Percentiles rank a stretch among this genome's conserved stretches.
These are phyloP conservation scores for Microtus ochrogaster DNA, from an alignment of 2,113 vertebrate species.

Conservation along the genomic window DNA sequence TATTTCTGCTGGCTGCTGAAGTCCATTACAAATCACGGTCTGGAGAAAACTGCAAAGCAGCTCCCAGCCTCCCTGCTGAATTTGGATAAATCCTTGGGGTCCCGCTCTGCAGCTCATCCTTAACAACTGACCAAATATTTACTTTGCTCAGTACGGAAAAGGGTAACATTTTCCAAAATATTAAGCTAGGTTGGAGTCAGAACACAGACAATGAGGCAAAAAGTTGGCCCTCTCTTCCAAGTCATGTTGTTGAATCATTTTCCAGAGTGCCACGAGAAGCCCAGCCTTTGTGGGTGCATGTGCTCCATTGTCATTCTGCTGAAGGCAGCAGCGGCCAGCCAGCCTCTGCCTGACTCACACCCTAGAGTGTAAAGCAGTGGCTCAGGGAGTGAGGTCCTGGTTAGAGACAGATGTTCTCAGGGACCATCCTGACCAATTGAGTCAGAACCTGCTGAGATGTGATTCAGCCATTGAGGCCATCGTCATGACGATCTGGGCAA, in stretches of 20 bases:
- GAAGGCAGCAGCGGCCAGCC: constrained; percentile 28
- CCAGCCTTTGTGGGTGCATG: constrained; percentile 71
- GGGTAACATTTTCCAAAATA: constrained; percentile 90
- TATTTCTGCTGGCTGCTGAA: constrained; percentile 89
- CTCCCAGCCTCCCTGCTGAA: constrained; percentile 89
- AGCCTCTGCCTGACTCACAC: constrained; percentile 37
- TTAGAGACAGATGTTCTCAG: background rate
- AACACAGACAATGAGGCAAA: constrained; percentile 90
- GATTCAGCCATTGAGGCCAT: background rate
- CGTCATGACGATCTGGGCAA: background rate
- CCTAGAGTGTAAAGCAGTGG: background rate
- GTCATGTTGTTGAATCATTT: constrained; percentile 86
- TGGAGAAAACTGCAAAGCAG: constrained; percentile 88
- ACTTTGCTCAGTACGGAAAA: constrained; percentile 89
- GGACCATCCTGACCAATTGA: background rate
- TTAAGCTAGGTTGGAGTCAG: constrained; percentile 89
- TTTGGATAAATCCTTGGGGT: constrained; percentile 87
- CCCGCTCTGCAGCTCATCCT: constrained; percentile 90
- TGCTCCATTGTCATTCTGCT: constrained; percentile 52
- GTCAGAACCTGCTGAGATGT: background rate
- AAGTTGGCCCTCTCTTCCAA: constrained; percentile 84
- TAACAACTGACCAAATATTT: constrained; percentile 96
- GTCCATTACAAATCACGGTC: constrained; percentile 86
- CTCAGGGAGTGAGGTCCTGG: background rate
- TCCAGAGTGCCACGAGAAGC: constrained; percentile 87